Percentiles rank a stretch among this genome's conserved stretches.
phyloP scores from a whole-genome alignment of 2,113 vertebrate genomes.

The Phoxinus phoxinus region DNA sequence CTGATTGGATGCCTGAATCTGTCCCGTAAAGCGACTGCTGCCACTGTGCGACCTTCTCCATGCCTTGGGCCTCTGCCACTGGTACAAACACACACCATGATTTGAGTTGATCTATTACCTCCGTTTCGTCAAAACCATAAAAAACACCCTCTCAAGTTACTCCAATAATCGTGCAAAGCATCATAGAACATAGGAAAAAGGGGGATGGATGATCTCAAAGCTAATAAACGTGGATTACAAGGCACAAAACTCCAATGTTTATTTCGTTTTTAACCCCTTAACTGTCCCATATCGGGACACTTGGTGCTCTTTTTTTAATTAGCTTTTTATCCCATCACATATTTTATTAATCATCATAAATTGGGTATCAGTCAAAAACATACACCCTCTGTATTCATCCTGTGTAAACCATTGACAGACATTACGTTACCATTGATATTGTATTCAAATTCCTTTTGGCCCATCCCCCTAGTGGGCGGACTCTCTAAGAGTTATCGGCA shows the following conservation, averaged over 20 bases:
- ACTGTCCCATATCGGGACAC: too few relatives aligned
- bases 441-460: too few relatives aligned
- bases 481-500: too few relatives aligned
- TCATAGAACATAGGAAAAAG: background rate
- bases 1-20: constrained; percentile 94
- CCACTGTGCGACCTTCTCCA: constrained; percentile 89
- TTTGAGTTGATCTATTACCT: background rate
- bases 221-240: background rate
- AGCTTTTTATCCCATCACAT: too few relatives aligned
- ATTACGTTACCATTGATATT: too few relatives aligned
- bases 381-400: too few relatives aligned
- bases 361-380: too few relatives aligned
- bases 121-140: background rate
- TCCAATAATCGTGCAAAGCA: background rate
- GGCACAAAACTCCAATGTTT: background rate
- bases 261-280: too few relatives aligned
- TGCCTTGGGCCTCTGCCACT: constrained; percentile 68
- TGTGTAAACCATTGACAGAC: too few relatives aligned
- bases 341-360: too few relatives aligned
- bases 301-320: too few relatives aligned
- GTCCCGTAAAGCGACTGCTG: constrained; percentile 81
- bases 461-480: too few relatives aligned
- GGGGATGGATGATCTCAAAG: background rate
- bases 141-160: background rate
- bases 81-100: background rate